Percentiles rank a stretch among this genome's conserved stretches.
Conservation (phyloP, 2,797 vertebrate species). For the Otolemur crassicaudatus region DNA sequence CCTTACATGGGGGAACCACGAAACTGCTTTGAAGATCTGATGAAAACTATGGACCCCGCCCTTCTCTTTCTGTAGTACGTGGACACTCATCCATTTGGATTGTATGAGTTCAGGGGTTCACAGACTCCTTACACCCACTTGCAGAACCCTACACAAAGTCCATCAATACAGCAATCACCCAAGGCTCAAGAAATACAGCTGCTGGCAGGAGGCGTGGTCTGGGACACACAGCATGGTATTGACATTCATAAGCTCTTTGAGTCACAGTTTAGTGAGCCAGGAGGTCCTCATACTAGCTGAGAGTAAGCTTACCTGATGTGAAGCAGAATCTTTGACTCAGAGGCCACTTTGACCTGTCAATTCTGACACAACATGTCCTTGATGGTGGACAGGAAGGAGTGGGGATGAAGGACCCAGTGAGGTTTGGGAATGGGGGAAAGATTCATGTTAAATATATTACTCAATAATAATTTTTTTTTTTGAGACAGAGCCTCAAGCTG, state of each 20-base stretch:
- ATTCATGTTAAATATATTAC: background rate
- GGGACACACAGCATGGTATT: rapidly evolving
- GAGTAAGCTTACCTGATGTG: background rate
- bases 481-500: too few species aligned
- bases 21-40: background rate
- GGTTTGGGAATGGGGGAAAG: background rate
- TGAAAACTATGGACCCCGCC: background rate
- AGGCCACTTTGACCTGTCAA: background rate
- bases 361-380: background rate
- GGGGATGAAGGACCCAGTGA: background rate
- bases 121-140: background rate
- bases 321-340: background rate
- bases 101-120: background rate
- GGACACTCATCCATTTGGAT: background rate
- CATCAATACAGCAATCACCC: background rate
- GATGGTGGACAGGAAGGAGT: background rate
- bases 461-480: background rate
- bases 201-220: background rate
- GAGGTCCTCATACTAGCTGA: background rate
- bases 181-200: background rate
- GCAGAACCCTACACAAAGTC: background rate
- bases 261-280: background rate
- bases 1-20: background rate
- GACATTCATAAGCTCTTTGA: background rate
- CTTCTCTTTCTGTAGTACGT: background rate